phyloP scores from a whole-genome alignment of 2,797 vertebrate genomes.

The Leucoraja ocellata region DNA sequence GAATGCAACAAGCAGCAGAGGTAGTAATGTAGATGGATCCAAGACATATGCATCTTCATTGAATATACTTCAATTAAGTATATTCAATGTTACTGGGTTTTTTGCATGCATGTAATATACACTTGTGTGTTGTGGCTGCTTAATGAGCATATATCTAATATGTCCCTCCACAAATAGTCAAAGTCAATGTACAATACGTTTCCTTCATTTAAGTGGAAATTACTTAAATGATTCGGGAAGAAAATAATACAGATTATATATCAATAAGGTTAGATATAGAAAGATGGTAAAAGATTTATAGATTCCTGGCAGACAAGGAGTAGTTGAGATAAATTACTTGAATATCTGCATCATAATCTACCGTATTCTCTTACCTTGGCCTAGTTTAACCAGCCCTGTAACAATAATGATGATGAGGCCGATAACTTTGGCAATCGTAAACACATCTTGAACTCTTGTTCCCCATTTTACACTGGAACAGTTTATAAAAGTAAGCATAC shows the following conservation, averaged over 20 bases:
- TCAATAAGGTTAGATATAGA: neutral
- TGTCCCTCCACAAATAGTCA: too few species aligned
- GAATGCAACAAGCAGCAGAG: too few species aligned
- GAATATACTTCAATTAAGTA: too few species aligned
- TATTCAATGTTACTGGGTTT: too few species aligned
- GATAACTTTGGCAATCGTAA: conserved; percentile 83
- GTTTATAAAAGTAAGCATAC: conserved; percentile 90
- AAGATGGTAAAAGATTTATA: neutral
- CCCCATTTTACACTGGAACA: conserved; percentile 93
- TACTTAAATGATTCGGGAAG: neutral
- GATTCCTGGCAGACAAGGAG: neutral
- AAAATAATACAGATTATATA: neutral
- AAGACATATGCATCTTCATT: too few species aligned
- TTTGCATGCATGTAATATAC: too few species aligned
- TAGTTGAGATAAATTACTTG: neutral
- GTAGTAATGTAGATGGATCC: too few species aligned
- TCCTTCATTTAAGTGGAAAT: neutral
- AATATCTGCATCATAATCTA: neutral
- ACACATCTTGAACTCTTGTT: conserved; percentile 83
- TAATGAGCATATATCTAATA: too few species aligned
- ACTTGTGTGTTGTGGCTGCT: too few species aligned
- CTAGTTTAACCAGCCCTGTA: conserved; percentile 74
- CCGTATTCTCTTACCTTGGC: conserved; percentile 68
- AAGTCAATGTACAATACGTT: too few species aligned
- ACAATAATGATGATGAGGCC: conserved; percentile 86